A percentile compares a stretch with the other conserved stretches of the same genome.
These are phyloP conservation scores for Tiaroga cobitis DNA, from an alignment of 2,797 vertebrate genomes.

Conservation along the genomic window DNA sequence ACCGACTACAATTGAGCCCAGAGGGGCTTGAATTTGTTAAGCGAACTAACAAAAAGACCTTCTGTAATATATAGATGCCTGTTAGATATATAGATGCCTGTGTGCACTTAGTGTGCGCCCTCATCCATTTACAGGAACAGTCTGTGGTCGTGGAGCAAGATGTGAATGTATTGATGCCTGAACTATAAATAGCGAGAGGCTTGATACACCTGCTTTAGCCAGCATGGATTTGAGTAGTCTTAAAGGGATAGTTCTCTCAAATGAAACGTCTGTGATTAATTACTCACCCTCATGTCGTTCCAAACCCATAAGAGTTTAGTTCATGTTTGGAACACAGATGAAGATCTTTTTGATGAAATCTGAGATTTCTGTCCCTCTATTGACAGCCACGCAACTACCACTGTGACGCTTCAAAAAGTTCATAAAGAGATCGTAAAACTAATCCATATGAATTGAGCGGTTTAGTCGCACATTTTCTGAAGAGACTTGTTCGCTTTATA, in stretches of 20 bases:
- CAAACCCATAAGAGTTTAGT: too few species aligned
- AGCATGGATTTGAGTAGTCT: not conserved
- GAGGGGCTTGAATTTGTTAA: conserved; percentile 12
- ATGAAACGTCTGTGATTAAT: too few species aligned
- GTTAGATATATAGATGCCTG: conserved; percentile 23
- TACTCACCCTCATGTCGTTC: too few species aligned
- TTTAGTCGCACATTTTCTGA: too few species aligned
- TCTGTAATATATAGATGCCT: not conserved
- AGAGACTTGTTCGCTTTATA: too few species aligned
- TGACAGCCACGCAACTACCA: too few species aligned
- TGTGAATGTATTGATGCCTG: conserved; percentile 60
- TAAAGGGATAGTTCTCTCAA: not conserved
- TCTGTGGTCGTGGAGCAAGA: not conserved
- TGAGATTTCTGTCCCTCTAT: too few species aligned
- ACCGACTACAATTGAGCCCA: conserved; percentile 26
- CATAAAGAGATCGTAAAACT: too few species aligned
- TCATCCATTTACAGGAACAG: conserved; percentile 15
- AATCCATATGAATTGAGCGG: too few species aligned
- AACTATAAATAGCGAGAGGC: conserved; percentile 67
- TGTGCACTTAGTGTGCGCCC: not conserved
- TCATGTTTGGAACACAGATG: too few species aligned
- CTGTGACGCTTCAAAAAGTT: too few species aligned
- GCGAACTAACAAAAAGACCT: conserved; percentile 39
- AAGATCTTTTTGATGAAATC: too few species aligned
- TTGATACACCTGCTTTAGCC: conserved; percentile 39